Evolutionary conservation across 1,140 invertebrate species (phyloP), one percentile per base, ranked within the genome.

Genomic region (Caenorhabditis inopinata): DNA sequence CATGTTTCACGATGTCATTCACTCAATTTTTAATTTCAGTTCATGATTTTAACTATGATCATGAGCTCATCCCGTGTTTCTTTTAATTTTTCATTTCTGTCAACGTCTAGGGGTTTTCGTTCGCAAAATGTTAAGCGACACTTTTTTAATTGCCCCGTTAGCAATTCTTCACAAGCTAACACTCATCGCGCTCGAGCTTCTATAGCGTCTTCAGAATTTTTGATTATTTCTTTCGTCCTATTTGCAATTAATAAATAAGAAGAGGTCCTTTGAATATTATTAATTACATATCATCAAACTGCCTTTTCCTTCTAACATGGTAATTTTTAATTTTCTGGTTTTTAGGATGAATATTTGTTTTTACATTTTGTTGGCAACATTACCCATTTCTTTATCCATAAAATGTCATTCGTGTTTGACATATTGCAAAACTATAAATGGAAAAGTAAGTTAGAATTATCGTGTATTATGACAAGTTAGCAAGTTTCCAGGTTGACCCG

Each of bases 371-470:
- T 21, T 68, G 11, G n/a, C 58, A 21, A 38, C 58, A 7, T 9
- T 68, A 2, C 32, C 58, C 1, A 18, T 25, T 3, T 29, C 38
- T 0, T 9, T 21, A 21, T 68, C 58, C 35, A 68, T 68, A 2
- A 38, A 68, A 38, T 84, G 83, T 78, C 82, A 84, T 48, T 83
- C 83, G 9, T 84, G 83, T 51, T 27, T 84, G 6, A 76, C 82
- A 5, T 74, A 81, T 18, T 84, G 83, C 49, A 83, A 81, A 58
- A 84, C 82, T 3, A 32, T 76, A 16, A 38, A 76, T 58, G 83
- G 82, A 12, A 81, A 62, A 27, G 77, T 83, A n/a, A 1, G 79
- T 78, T 29, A 0, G 62, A 18, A 0, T 27, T 14, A 9, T n/a
- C 9, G 42, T n/a, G 16, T 9, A 42, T 7, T 74, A 9, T 42